Evolutionary conservation across 2,113 vertebrate species (phyloP).

Genomic region (Brachyhypopomus gauderio): DNA sequence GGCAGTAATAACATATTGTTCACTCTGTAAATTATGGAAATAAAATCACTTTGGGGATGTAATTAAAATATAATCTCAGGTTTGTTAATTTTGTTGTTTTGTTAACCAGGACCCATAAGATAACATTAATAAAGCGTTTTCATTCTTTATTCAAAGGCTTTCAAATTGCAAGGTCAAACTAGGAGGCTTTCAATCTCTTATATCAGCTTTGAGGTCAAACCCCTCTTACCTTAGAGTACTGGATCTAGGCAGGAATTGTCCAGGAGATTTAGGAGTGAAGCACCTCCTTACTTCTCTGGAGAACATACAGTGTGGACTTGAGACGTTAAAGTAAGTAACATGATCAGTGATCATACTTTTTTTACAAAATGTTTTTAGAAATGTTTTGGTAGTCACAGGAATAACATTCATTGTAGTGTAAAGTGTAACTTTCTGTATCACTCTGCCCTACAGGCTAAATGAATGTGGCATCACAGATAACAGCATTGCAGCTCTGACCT

Average conservation of each 20-base stretch:
- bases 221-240: conserved; percentile 11
- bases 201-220: conserved; percentile 13
- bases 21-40: neutral
- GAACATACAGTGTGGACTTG: neutral
- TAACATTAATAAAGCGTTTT: neutral
- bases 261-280: conserved; percentile 9
- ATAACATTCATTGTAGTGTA: neutral
- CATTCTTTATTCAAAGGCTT: conserved; percentile 10
- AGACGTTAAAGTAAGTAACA: neutral
- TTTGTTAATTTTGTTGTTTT: neutral
- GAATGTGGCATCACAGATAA: conserved; percentile 3
- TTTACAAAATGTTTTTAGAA: too few relatives aligned
- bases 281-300: neutral
- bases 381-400: too few relatives aligned
- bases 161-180: conserved; percentile 4
- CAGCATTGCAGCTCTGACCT: neutral
- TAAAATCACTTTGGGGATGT: too few relatives aligned
- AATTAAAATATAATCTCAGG: neutral
- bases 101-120: neutral
- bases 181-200: neutral
- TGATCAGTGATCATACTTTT: neutral
- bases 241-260: neutral
- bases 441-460: neutral
- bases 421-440: neutral
- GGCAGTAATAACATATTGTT: neutral